phyloP scores from a whole-genome alignment of 2,888 invertebrate genomes.

The Pogonocherus hispidulus region DNA sequence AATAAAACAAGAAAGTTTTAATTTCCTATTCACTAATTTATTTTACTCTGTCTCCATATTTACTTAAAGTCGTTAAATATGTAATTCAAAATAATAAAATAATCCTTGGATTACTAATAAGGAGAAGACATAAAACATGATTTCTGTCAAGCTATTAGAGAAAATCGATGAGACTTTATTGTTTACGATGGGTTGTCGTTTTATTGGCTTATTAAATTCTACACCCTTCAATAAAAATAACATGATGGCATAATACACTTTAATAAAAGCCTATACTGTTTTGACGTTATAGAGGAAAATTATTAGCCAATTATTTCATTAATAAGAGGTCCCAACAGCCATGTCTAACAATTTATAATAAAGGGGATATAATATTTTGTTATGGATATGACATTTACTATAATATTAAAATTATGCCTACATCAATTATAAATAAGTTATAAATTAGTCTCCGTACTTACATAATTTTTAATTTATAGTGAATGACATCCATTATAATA shows the following conservation, averaged over 20 bases:
- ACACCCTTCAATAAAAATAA: constrained; percentile 30
- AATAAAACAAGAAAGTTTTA: too few relatives aligned
- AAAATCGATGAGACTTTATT: constrained; percentile 24
- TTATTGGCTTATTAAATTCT: constrained; percentile 37
- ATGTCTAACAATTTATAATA: constrained; percentile 1
- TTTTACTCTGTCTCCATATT: not conserved
- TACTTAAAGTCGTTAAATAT: constrained; percentile 13
- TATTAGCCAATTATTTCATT: constrained; percentile 31
- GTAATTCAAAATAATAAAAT: constrained; percentile 7
- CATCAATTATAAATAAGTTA: not conserved
- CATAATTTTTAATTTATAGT: not conserved
- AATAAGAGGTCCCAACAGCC: constrained; percentile 6
- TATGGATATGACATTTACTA: not conserved
- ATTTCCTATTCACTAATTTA: too few relatives aligned
- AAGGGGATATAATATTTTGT: constrained; percentile 4
- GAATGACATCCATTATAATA: not conserved
- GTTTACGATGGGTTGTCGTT: constrained; percentile 23
- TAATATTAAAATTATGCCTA: not conserved
- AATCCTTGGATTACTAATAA: constrained; percentile 10
- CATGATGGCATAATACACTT: constrained; percentile 27
- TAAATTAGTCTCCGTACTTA: not conserved
- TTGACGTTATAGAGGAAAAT: constrained; percentile 25
- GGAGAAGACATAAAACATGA: constrained; percentile 5
- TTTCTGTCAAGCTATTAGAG: constrained; percentile 21
- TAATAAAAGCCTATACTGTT: constrained; percentile 26